Conservation (phyloP, 1,140 invertebrate species). For the Aphis craccivora region DNA sequence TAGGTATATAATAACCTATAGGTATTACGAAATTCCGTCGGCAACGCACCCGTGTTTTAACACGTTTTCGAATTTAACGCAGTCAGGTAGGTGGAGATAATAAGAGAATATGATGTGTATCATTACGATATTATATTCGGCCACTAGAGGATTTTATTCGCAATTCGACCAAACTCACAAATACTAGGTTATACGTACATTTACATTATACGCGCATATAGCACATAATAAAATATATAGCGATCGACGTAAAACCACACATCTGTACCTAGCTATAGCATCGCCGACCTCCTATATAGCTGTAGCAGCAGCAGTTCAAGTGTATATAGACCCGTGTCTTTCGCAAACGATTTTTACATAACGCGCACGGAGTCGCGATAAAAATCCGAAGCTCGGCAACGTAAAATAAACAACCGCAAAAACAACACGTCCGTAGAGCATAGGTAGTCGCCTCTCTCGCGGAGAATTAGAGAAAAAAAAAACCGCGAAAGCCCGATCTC, state of each 20-base stretch:
- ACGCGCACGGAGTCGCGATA: neutral
- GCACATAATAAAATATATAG: too few relatives aligned
- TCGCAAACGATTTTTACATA: neutral
- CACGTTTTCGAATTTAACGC: neutral
- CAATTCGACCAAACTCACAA: neutral
- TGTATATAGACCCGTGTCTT: neutral
- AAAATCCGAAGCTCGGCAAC: neutral
- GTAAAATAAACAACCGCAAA: neutral
- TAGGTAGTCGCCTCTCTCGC: neutral
- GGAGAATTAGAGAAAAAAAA: neutral
- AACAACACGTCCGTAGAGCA: neutral
- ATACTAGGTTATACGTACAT: too few relatives aligned
- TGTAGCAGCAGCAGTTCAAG: neutral
- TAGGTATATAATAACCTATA: neutral
- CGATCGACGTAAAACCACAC: too few relatives aligned
- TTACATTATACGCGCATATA: neutral
- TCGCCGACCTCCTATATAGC: too few relatives aligned
- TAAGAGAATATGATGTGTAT: too few relatives aligned
- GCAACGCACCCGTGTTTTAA: neutral
- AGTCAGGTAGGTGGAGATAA: too few relatives aligned
- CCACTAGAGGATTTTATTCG: neutral
- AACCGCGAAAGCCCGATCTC: slow-evolving; percentile 14
- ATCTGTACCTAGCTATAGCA: neutral
- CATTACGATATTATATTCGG: neutral
- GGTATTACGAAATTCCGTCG: neutral